Conservation (phyloP, 2,888 invertebrate species). For the Tetranychus truncatus region DNA sequence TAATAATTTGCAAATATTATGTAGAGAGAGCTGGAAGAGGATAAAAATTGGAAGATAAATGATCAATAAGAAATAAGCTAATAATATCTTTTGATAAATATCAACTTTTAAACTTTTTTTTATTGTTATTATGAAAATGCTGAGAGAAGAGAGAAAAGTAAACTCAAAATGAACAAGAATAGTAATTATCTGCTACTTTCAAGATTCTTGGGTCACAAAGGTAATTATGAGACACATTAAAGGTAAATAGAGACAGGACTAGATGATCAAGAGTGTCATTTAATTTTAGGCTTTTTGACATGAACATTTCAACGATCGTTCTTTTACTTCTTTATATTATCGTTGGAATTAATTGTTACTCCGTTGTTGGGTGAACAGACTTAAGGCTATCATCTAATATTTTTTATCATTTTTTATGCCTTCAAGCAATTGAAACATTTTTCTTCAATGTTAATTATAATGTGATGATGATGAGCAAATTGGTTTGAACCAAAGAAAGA, state of each 20-base stretch:
- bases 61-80: too few relatives aligned
- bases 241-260: background rate
- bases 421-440: background rate
- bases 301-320: background rate
- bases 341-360: too few relatives aligned
- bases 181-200: background rate
- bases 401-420: background rate
- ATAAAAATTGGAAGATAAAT: too few relatives aligned
- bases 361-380: background rate
- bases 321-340: background rate
- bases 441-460: background rate
- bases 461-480: background rate
- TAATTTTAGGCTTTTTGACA: background rate
- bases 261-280: background rate
- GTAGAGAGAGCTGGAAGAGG: too few relatives aligned
- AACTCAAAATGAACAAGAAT: background rate
- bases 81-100: too few relatives aligned
- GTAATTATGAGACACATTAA: background rate
- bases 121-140: too few relatives aligned
- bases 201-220: background rate
- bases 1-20: too few relatives aligned
- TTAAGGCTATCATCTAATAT: background rate
- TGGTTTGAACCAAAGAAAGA: background rate
- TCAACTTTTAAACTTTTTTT: too few relatives aligned
- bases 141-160: background rate